Evolutionary conservation across 1,140 invertebrate genomes (phyloP).

Genomic region (Teleogryllus occipitalis): DNA sequence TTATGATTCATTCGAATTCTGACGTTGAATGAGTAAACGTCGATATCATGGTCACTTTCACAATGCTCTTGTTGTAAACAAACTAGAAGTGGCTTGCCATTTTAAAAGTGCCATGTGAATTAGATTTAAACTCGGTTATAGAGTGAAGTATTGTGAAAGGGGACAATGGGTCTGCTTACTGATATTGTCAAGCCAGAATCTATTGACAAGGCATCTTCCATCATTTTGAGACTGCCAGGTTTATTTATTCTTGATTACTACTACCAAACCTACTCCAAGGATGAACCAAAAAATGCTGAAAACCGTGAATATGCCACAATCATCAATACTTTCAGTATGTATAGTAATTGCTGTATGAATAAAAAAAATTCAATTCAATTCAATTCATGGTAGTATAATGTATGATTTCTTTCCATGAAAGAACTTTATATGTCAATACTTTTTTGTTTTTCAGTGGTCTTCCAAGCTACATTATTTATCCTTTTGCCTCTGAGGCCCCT

Average conservation of each 20-base stretch:
- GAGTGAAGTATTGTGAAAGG: no score
- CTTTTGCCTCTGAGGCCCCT: conserved; percentile 42
- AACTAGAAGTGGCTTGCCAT: no score
- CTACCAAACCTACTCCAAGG: conserved; percentile 34
- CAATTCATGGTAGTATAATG: background rate
- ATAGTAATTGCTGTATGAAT: background rate
- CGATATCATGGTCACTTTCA: no score
- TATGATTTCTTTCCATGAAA: background rate
- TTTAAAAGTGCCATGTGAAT: no score
- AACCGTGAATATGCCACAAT: background rate
- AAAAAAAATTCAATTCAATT: background rate
- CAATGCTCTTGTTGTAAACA: no score
- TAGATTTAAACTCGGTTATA: no score
- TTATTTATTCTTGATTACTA: conserved; percentile 45
- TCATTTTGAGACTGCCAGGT: conserved; percentile 42
- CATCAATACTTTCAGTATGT: background rate
- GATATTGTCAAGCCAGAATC: conserved; percentile 24
- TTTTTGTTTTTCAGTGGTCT: conserved; percentile 38
- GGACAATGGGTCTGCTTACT: conserved; percentile 13
- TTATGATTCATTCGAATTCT: no score
- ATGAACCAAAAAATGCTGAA: background rate
- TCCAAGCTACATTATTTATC: conserved; percentile 42
- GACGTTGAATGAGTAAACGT: no score
- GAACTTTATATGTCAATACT: background rate
- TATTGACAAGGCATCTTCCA: conserved; percentile 35